phyloP scores from a whole-genome alignment of 2,113 vertebrate species.

The Misgurnus anguillicaudatus region DNA sequence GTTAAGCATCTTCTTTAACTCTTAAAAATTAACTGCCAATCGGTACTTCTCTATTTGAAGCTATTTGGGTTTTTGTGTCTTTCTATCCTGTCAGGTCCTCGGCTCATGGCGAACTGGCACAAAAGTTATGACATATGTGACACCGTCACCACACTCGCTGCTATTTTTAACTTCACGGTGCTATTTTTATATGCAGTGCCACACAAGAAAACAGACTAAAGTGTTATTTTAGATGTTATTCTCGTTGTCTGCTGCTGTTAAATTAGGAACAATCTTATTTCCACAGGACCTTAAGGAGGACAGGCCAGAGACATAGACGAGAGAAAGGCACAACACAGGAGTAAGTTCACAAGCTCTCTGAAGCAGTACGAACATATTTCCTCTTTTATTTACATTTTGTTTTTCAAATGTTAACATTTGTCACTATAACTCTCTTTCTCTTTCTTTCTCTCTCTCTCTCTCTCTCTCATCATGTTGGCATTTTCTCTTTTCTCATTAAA shows the following conservation, averaged over 20 bases:
- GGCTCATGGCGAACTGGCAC: background rate
- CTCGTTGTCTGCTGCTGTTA: background rate
- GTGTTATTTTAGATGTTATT: too few relatives aligned
- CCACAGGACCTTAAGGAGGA: background rate
- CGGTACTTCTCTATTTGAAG: too few relatives aligned
- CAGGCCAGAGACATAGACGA: slow-evolving; percentile 1
- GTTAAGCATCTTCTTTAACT: too few relatives aligned
- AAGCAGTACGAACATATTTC: slow-evolving; percentile 86
- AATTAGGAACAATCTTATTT: background rate
- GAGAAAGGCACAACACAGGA: slow-evolving; percentile 56
- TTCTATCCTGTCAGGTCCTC: background rate
- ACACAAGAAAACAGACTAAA: background rate
- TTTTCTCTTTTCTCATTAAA: slow-evolving; percentile 77
- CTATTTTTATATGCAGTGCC: slow-evolving; percentile 11
- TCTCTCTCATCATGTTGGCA: slow-evolving; percentile 73
- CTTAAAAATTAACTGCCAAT: too few relatives aligned
- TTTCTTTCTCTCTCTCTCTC: too few relatives aligned
- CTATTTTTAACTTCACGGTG: slow-evolving; percentile 28
- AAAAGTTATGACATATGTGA: slow-evolving; percentile 25
- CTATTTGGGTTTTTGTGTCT: background rate
- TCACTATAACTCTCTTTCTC: slow-evolving; percentile 70
- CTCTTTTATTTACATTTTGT: slow-evolving; percentile 86
- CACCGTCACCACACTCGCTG: background rate
- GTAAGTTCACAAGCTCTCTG: slow-evolving; percentile 77
- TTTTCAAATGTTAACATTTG: slow-evolving; percentile 84